A percentile compares a stretch with the other conserved stretches of the same genome.
phyloP scores from a whole-genome alignment of 2,888 invertebrate species.

The Fabriciana adippe region DNA sequence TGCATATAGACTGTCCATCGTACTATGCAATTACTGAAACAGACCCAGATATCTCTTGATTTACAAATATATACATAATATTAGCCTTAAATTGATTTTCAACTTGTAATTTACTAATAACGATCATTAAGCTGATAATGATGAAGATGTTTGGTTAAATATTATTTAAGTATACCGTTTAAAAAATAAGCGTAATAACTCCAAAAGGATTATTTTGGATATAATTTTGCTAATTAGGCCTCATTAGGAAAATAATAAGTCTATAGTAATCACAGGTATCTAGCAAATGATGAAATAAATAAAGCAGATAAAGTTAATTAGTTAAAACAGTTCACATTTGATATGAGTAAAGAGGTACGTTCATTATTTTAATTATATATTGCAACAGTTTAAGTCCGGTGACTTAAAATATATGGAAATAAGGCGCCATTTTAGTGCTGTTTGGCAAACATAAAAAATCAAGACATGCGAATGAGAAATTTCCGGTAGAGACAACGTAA shows the following conservation, averaged over 20 bases:
- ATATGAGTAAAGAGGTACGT: background rate
- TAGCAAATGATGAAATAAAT: no score
- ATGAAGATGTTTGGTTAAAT: no score
- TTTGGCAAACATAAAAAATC: constrained; percentile 10
- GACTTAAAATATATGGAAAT: constrained; percentile 20
- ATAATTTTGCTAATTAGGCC: no score
- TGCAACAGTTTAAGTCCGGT: constrained; percentile 2
- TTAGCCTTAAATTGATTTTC: background rate
- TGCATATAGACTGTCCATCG: constrained; percentile 35
- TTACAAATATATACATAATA: background rate
- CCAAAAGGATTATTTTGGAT: no score
- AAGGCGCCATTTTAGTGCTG: background rate
- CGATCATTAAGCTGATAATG: no score
- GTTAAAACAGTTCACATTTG: no score
- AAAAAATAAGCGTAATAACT: no score
- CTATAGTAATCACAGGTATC: no score
- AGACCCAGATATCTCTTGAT: background rate
- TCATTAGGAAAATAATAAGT: no score
- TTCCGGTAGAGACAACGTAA: constrained; percentile 22
- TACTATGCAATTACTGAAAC: background rate
- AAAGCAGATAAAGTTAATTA: no score
- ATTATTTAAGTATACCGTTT: no score
- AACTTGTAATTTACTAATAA: no score
- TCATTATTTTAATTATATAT: background rate
- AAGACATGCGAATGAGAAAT: constrained; percentile 20